A percentile compares a stretch with the other conserved stretches of the same genome.
phyloP scores from a whole-genome alignment of 2,888 invertebrate genomes.

The Hypomecis atomaria region DNA sequence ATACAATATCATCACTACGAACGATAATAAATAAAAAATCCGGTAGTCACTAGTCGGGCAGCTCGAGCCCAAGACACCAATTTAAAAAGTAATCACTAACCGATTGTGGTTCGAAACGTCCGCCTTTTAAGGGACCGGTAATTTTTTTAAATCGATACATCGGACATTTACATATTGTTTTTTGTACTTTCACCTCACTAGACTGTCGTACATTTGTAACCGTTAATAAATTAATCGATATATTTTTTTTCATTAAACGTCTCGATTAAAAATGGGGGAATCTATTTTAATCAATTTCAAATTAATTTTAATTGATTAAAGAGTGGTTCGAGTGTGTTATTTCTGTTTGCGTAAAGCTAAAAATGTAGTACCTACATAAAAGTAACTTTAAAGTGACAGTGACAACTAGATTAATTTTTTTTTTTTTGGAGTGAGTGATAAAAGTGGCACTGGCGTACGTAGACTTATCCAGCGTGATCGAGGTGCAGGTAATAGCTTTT shows the following conservation, averaged over 20 bases:
- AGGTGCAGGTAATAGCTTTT: slow-evolving; percentile 86
- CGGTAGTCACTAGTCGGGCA: slow-evolving; percentile 63
- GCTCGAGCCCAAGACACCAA: slow-evolving; percentile 60
- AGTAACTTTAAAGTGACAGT: slow-evolving; percentile 18
- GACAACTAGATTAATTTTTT: slow-evolving; percentile 37
- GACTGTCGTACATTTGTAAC: slow-evolving; percentile 37
- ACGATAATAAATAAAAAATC: slow-evolving; percentile 51
- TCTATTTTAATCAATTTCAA: slow-evolving; percentile 19
- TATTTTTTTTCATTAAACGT: slow-evolving; percentile 35
- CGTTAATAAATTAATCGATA: slow-evolving; percentile 38
- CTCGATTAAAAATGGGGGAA: slow-evolving; percentile 25
- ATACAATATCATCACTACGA: slow-evolving; percentile 47
- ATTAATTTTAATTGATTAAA: slow-evolving; percentile 6
- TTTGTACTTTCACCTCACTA: slow-evolving; percentile 69
- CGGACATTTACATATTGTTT: slow-evolving; percentile 70
- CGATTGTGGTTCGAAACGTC: slow-evolving; percentile 63
- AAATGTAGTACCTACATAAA: slow-evolving; percentile 24
- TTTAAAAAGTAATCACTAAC: slow-evolving; percentile 79
- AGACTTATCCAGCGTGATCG: slow-evolving; percentile 90
- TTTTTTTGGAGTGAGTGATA: slow-evolving; percentile 53
- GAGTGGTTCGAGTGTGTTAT: slow-evolving; percentile 10
- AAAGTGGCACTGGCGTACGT: slow-evolving; percentile 90
- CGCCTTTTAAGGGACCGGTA: slow-evolving; percentile 75
- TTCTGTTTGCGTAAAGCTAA: slow-evolving; percentile 1
- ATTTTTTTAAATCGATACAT: slow-evolving; percentile 65